A percentile compares a stretch with the other conserved stretches of the same genome.
phyloP scores from a whole-genome alignment of 2,888 invertebrate species.

The Acronicta psi region DNA sequence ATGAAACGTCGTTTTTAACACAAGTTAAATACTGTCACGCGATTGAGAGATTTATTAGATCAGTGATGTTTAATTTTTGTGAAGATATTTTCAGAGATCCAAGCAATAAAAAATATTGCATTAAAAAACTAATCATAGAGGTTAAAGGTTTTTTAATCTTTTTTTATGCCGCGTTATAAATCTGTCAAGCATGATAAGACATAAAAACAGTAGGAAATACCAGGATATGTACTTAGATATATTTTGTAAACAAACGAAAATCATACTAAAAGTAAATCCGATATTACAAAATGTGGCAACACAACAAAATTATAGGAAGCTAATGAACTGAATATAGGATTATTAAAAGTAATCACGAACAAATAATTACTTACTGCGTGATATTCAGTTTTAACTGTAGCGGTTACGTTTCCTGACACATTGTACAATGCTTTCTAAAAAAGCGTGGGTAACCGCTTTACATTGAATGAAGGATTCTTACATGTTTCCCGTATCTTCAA shows the following conservation, averaged over 20 bases:
- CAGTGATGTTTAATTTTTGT: slow-evolving; percentile 5
- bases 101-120: too few species aligned
- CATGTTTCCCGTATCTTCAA: slow-evolving; percentile 45
- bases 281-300: slow-evolving; percentile 5
- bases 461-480: slow-evolving; percentile 59
- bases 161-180: too few species aligned
- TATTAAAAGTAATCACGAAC: slow-evolving; percentile 33
- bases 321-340: slow-evolving; percentile 6
- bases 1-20: slow-evolving; percentile 20
- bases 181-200: too few species aligned
- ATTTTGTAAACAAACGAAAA: too few species aligned
- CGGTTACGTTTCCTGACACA: slow-evolving; percentile 52
- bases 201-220: too few species aligned
- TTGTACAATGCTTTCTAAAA: slow-evolving; percentile 64
- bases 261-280: neutral
- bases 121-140: too few species aligned
- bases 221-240: too few species aligned
- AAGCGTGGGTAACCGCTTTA: slow-evolving; percentile 64
- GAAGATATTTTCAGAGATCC: neutral
- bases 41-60: slow-evolving; percentile 28
- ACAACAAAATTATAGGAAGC: slow-evolving; percentile 22
- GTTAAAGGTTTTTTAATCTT: too few species aligned
- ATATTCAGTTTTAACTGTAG: slow-evolving; percentile 54
- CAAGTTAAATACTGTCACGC: slow-evolving; percentile 31
- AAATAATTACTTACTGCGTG: slow-evolving; percentile 47